These are phyloP conservation scores for Xyrauchen texanus DNA, from an alignment of 2,113 vertebrate genomes.

Conservation along the genomic window DNA sequence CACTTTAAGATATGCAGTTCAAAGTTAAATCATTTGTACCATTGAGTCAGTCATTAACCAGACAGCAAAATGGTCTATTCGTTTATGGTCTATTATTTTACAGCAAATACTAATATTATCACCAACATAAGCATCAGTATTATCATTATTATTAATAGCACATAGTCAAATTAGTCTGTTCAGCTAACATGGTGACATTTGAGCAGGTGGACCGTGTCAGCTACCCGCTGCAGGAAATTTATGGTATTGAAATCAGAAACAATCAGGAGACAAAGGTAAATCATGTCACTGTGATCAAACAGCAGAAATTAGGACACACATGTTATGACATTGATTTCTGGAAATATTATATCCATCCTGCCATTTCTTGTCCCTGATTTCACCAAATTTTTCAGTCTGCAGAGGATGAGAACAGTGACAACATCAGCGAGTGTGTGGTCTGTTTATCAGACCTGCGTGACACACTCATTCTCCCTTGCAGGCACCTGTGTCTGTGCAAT, in stretches of 20 bases:
- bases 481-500: slow-evolving; percentile 94
- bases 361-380: slow-evolving; percentile 17
- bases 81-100: too few relatives aligned
- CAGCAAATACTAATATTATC: too few relatives aligned
- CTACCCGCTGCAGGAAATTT: slow-evolving; percentile 98
- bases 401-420: slow-evolving; percentile 95
- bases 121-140: neutral
- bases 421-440: slow-evolving; percentile 96
- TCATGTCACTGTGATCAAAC: neutral
- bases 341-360: slow-evolving; percentile 8
- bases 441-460: slow-evolving; percentile 93
- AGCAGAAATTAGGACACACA: neutral
- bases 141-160: neutral
- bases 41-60: slow-evolving; percentile 13
- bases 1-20: too few relatives aligned
- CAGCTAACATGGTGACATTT: neutral
- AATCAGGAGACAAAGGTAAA: slow-evolving; percentile 96
- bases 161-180: neutral
- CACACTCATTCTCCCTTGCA: slow-evolving; percentile 92
- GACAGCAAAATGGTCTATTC: too few relatives aligned
- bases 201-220: slow-evolving; percentile 95
- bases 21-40: neutral
- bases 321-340: neutral
- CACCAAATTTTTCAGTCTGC: slow-evolving; percentile 74
- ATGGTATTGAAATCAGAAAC: slow-evolving; percentile 98